Base-by-base conservation (phyloP, 92 coral and sea anemone genomes). In the Umimayanthus chanpuru region DNA sequence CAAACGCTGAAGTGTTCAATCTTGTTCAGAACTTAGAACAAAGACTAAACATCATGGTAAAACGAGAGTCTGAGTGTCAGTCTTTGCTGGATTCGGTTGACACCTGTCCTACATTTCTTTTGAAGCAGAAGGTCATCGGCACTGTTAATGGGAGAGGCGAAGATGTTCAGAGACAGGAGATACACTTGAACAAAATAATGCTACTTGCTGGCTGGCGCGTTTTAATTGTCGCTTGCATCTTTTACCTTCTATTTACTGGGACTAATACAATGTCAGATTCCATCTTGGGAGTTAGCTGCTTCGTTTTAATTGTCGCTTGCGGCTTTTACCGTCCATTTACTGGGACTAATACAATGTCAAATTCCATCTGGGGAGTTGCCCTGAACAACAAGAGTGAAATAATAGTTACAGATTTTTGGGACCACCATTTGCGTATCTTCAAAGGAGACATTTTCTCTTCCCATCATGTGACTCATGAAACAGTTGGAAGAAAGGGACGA, bases 371-470 rank as follows among this genome's bases (percentile, higher is more conserved):
- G 80, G 80, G 56, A 38, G 53, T 76, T 76, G 80, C 53, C 28
- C 50, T 76, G 29, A 76, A 18, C 55, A 41, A 18, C 1, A 16
- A 15, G 10, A 9, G 5, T 39, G 50, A 38, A 40, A 76, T 76
- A 15, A 7, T 76, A 38, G 80, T 43, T 40, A 76, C 80, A 39
- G 80, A 76, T n/a, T 76, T 76, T 76, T 16, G 15, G 53, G 49
- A 36, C 80, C 80, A 76, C 26, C 7, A 76, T 5, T n/a, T 76
- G 28, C 80, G 29, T 14, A 3, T 38, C 49, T 76, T 76, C 6
- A 36, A 4, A 14, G 5, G 9, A 23, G 28, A 75, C 16, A 9
- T 26, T 0, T 41, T 38, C 29, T 15, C 10, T 38, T 38, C 23
- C 30, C 9, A 21, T 9, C n/a, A n/a, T n/a, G n/a, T n/a, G n/a